Conservation (phyloP, 2,888 invertebrate species). For the Agrochola lychnidis region DNA sequence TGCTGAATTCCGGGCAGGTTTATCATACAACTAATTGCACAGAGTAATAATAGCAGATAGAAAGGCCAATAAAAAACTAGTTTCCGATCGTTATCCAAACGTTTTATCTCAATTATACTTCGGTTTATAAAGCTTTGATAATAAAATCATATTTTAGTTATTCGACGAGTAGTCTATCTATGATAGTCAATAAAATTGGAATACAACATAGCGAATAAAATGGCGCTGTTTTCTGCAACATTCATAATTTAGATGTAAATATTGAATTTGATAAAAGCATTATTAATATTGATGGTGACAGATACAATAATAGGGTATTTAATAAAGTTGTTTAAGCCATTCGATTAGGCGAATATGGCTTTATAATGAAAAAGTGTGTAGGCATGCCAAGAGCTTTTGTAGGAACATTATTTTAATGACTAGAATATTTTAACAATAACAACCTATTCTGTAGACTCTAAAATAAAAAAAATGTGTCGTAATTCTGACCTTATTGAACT, state of each 20-base stretch:
- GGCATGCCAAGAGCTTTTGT: constrained; percentile 19
- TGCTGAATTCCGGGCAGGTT: constrained; percentile 62
- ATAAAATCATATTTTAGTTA: constrained; percentile 66
- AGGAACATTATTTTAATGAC: constrained; percentile 26
- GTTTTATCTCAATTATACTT: constrained; percentile 63
- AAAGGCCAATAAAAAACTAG: constrained; percentile 73
- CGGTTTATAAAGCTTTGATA: constrained; percentile 52
- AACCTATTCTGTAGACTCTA: constrained; percentile 10
- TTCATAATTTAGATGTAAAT: constrained; percentile 45
- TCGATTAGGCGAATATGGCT: constrained; percentile 23
- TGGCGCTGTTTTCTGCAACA: constrained; percentile 38
- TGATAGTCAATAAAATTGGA: constrained; percentile 58
- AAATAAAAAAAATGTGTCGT: constrained; percentile 28
- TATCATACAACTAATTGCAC: constrained; percentile 70
- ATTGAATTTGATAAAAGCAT: constrained; percentile 38
- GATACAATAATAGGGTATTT: constrained; percentile 36
- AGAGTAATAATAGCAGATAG: constrained; percentile 70
- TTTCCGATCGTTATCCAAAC: constrained; percentile 69
- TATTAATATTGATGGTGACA: constrained; percentile 47
- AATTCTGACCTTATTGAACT: constrained; percentile 26
- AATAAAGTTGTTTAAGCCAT: constrained; percentile 32
- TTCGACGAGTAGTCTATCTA: constrained; percentile 58
- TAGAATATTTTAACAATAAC: constrained; percentile 51
- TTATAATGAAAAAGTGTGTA: constrained; percentile 41
- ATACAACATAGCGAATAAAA: constrained; percentile 44